Conservation (phyloP, 2,113 vertebrate species). For the Gopherus evgoodei region DNA sequence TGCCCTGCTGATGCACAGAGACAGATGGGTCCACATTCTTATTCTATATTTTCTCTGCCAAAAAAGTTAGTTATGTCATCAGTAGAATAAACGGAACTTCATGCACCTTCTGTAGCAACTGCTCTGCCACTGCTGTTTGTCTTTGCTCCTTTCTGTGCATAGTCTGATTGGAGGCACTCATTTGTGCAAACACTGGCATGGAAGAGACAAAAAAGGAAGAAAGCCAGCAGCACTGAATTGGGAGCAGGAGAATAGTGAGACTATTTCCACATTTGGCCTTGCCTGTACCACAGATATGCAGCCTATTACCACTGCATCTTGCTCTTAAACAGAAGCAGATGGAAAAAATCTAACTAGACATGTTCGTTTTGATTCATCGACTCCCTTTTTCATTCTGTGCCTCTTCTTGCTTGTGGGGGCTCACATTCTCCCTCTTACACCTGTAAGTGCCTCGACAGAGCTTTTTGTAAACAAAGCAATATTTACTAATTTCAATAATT, state of each 20-base stretch:
- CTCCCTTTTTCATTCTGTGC: neutral
- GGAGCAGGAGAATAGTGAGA: neutral
- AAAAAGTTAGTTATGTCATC: conserved; percentile 37
- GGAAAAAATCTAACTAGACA: conserved; percentile 2
- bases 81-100: neutral
- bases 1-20: conserved; percentile 55
- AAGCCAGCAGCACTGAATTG: neutral
- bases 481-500: conserved; percentile 70
- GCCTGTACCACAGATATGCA: neutral
- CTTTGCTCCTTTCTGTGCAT: neutral
- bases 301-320: conserved; percentile 3
- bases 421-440: conserved; percentile 19
- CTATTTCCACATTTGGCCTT: neutral
- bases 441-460: conserved; percentile 6
- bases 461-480: conserved; percentile 68
- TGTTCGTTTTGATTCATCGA: conserved; percentile 30
- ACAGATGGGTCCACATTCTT: conserved; percentile 56
- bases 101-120: conserved; percentile 24
- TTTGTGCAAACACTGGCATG: neutral
- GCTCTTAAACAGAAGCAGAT: conserved; percentile 16
- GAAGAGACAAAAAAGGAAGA: neutral
- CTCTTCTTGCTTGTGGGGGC: conserved; percentile 28
- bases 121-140: neutral
- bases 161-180: neutral
- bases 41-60: conserved; percentile 16